Base-by-base conservation (phyloP, 2,888 invertebrate genomes). In the Tortricodes alternella region DNA sequence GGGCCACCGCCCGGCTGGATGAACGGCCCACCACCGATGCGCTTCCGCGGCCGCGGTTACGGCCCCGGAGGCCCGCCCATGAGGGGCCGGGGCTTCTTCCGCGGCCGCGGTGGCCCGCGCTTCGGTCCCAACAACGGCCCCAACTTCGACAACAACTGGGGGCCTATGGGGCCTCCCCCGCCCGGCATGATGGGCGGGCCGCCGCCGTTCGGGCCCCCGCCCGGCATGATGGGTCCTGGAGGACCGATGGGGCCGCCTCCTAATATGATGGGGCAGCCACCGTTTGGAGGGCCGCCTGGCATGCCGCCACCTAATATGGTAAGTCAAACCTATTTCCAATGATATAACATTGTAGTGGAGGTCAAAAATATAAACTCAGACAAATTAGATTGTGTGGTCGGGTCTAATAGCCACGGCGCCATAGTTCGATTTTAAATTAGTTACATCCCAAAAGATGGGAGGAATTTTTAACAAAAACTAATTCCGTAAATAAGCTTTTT, bases 21-120 rank as follows among this genome's bases (percentile, higher is more conserved):
- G 85, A 91, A 91, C 56, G 92, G 92, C 1, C 91, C 92, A 0
- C 84, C 91, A 1, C 92, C 94, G n/a, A 93, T 93, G 67, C 85
- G 94, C 16, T 95, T 94, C 70, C 84, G 94, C 29, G 94, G 94
- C 2, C 89, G 94, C 63, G 93, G 93, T 13, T 94, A 93, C 75
- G 94, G 94, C 0, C 92, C 92, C 1, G 91, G 92, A 0, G 92
- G 92, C 7, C 92, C 92, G 0, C 92, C 92, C 0, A 91, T 91
- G 75, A 74, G 92, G 32, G 92, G 92, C 0, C 80, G 92, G 1
- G 91, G 91, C 11, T 91, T 90, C 60, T 89, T 92, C 74, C 82
- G 92, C 1, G 89, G 90, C 15, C 80, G 92, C 1, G 92, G 92
- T 0, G 92, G 83, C 0, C 88, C 89, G 0, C 76, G 87, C 53